Conservation (phyloP, 2,797 vertebrate genomes). For the Poecilia wingei region DNA sequence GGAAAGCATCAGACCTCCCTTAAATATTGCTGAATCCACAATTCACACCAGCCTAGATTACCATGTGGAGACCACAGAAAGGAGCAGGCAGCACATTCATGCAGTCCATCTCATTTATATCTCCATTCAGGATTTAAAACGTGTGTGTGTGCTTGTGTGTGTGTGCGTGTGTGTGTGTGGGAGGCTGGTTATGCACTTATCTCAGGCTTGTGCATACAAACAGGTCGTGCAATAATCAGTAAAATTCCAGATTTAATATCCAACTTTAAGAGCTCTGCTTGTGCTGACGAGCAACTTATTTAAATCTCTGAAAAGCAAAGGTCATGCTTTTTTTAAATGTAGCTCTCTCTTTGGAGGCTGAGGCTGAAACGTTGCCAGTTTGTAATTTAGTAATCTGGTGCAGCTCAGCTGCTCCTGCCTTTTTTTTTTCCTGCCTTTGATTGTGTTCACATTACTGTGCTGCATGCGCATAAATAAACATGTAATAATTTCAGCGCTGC, state of each 20-base stretch:
- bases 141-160: slow-evolving; percentile 18
- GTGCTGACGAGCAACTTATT: slow-evolving; percentile 69
- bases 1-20: slow-evolving; percentile 75
- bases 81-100: slow-evolving; percentile 63
- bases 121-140: slow-evolving; percentile 58
- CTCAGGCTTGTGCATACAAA: slow-evolving; percentile 17
- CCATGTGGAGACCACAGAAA: slow-evolving; percentile 45
- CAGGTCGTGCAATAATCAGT: slow-evolving; percentile 42
- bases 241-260: slow-evolving; percentile 58
- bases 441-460: slow-evolving; percentile 8
- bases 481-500: slow-evolving; percentile 11
- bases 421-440: slow-evolving; percentile 12
- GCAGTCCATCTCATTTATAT: slow-evolving; percentile 60
- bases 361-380: slow-evolving; percentile 23
- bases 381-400: slow-evolving; percentile 32
- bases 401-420: slow-evolving; percentile 20
- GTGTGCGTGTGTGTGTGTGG: background rate
- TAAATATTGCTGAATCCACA: slow-evolving; percentile 71
- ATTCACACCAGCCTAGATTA: slow-evolving; percentile 44
- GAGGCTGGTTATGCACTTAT: slow-evolving; percentile 18
- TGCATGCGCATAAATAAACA: slow-evolving; percentile 6
- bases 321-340: slow-evolving; percentile 25
- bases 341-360: slow-evolving; percentile 22
- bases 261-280: slow-evolving; percentile 47
- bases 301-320: slow-evolving; percentile 53